phyloP scores from a whole-genome alignment of 1,140 invertebrate genomes.

The Drosophila pachea region DNA sequence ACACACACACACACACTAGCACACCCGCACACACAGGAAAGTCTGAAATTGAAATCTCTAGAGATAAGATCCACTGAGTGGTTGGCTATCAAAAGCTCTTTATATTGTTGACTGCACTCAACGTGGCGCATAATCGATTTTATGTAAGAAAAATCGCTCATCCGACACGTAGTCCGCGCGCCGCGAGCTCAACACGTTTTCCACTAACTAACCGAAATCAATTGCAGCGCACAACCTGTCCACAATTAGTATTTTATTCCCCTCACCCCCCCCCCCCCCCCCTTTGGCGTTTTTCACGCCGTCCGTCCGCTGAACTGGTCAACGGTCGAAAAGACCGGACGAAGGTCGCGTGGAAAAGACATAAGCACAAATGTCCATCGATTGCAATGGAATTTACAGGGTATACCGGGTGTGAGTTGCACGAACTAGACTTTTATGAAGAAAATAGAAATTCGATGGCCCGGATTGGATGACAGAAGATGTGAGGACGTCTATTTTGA shows the following conservation, averaged over 20 bases:
- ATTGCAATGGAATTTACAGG: not conserved
- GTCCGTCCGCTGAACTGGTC: slow-evolving; percentile 29
- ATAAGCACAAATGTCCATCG: slow-evolving; percentile 25
- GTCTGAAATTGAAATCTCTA: slow-evolving; percentile 66
- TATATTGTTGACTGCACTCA: slow-evolving; percentile 37
- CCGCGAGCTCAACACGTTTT: slow-evolving; percentile 32
- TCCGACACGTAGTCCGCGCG: slow-evolving; percentile 16
- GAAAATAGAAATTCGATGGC: too few species aligned
- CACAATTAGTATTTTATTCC: slow-evolving; percentile 25
- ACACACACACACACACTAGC: slow-evolving; percentile 7
- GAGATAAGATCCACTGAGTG: slow-evolving; percentile 34
- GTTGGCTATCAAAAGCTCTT: slow-evolving; percentile 1
- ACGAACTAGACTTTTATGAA: too few species aligned
- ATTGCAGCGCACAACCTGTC: slow-evolving; percentile 41
- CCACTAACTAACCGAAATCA: slow-evolving; percentile 61
- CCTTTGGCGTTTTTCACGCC: slow-evolving; percentile 1
- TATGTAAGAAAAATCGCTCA: slow-evolving; percentile 20
- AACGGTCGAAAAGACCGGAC: slow-evolving; percentile 37
- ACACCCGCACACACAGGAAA: slow-evolving; percentile 26
- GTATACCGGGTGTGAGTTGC: not conserved
- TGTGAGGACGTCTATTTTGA: too few species aligned
- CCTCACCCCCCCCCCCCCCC: not conserved
- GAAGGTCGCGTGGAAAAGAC: slow-evolving; percentile 35
- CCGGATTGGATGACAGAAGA: too few species aligned
- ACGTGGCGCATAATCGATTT: slow-evolving; percentile 76